Evolutionary conservation across 2,888 invertebrate genomes (phyloP).

Genomic region (Lycocerus yunnanus): DNA sequence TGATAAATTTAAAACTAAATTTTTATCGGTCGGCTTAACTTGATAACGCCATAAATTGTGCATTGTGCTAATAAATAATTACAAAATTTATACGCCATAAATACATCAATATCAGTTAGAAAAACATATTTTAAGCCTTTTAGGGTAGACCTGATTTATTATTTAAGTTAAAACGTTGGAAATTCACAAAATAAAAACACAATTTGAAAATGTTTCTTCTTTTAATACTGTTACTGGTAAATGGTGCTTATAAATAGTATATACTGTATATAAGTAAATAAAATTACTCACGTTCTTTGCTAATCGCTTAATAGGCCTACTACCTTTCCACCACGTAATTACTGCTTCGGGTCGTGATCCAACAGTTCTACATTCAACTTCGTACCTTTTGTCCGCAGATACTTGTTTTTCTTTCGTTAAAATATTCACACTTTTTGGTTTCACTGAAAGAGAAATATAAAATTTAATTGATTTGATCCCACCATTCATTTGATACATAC

Average conservation of each 20-base stretch:
- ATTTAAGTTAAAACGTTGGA: not conserved
- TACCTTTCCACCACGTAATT: conserved; percentile 91
- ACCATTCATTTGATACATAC: not conserved
- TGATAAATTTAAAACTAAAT: not conserved
- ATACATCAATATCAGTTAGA: not conserved
- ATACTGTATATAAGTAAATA: not conserved
- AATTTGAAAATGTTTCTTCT: not conserved
- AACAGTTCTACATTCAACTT: conserved; percentile 83
- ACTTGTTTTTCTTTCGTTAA: conserved; percentile 82
- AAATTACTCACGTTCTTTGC: conserved; percentile 77
- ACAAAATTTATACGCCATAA: not conserved
- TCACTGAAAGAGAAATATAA: conserved; percentile 68
- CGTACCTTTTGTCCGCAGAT: conserved; percentile 83
- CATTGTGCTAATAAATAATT: not conserved
- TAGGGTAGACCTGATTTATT: not conserved
- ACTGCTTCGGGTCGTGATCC: conserved; percentile 86
- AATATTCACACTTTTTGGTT: conserved; percentile 83
- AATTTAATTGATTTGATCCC: not conserved
- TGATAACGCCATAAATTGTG: not conserved
- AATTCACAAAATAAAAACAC: not conserved
- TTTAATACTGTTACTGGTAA: not conserved
- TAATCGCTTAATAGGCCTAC: conserved; percentile 76
- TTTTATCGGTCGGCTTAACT: not conserved
- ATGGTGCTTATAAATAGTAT: not conserved
- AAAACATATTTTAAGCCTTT: not conserved